Evolutionary conservation across 2,797 vertebrate genomes (phyloP), one percentile per base, ranked within the genome.

Genomic region (Heliangelus exortis): DNA sequence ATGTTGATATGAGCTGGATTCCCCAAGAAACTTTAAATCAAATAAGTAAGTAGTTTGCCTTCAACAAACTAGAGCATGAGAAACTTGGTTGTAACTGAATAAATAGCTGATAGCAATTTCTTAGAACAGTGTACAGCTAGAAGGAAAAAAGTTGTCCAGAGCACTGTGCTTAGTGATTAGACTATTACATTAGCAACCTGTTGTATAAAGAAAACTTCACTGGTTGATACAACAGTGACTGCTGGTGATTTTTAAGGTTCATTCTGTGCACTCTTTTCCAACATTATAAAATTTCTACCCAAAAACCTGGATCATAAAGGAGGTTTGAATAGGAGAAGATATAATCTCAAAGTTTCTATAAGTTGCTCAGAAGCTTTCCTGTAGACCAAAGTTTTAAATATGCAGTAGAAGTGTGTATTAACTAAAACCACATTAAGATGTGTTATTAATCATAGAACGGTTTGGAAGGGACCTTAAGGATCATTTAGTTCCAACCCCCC

Each of bases 1-100:
- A 99, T 74, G 99, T 99, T 9, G 99, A 99, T 89, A 98, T 99
- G 98, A 99, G 99, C 97, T 99, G 99, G 99, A 99, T 99, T 97
- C 99, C 99, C 39, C 98, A 99, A 96, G 99, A 99, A 96, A 99
- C 99, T 22, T 98, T 99, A 88, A 99, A 99, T 98, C 99, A 99
- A 96, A 99, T 99, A 97, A 99, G 99, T 99, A 98, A 97, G 99
- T 99, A 83, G 29, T 66, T 25, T 74, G 14, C 25, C 54, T 84
- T 74, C 55, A 13, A 26, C 48, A 53, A 63, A 31, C 6, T 23
- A 41, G 12, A 72, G 53, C 2, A 1, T 39, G 53, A 47, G 20
- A 55, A 63, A 58, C 2, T 14, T 41, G 51, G 15, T 45, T 68
- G 31, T 54, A 63, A 73, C 18, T 17, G 10, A 71, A 4, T 20